Evolutionary conservation across 1,140 invertebrate genomes (phyloP), one percentile per base, ranked within the genome.

Genomic region (Eueides isabella): DNA sequence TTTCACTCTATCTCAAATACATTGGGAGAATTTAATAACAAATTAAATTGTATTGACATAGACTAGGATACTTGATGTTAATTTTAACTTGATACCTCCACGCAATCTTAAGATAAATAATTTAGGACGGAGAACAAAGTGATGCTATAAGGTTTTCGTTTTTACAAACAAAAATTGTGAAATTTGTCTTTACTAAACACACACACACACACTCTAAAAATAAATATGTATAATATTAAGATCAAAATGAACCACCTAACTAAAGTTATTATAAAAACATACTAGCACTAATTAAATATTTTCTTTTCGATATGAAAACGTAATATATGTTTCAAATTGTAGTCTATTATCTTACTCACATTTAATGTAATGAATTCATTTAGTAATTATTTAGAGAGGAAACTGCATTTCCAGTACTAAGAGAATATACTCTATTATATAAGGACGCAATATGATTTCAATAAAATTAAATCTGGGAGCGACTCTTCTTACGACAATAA

Each of bases 301-400:
- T 55, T 55, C 48, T 55, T 55, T 26, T 19, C 48, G 26, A 55
- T 55, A 55, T 23, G 48, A 55, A 55, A 55, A 55, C 26, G 38
- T 73, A 67, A 61, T 41, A 63, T 61, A 55, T 30, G 61, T 28
- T 30, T 55, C 33, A 30, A 62, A 35, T 66, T 48, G 67, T 65
- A 63, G 30, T 23, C 38, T 73, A 41, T 67, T 41, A 66, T 41
- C 63, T 62, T 61, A 29, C 31, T 67, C 65, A 35, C 48, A 30
- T 63, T 29, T 31, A 29, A n/a, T 63, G 16, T 63, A 63, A 63
- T 63, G 61, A 63, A 63, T 63, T 63, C 61, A 63, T 63, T 29
- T 28, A 63, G 29, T 63, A 63, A 29, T 63, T 55, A 55, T 55
- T 55, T 55, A 23, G 19, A 55, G 23, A 55, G 48, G 35, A 5